Evolutionary conservation across 2,888 invertebrate genomes (phyloP), one percentile per base, ranked within the genome.

Genomic region (Cheilosia grossa): DNA sequence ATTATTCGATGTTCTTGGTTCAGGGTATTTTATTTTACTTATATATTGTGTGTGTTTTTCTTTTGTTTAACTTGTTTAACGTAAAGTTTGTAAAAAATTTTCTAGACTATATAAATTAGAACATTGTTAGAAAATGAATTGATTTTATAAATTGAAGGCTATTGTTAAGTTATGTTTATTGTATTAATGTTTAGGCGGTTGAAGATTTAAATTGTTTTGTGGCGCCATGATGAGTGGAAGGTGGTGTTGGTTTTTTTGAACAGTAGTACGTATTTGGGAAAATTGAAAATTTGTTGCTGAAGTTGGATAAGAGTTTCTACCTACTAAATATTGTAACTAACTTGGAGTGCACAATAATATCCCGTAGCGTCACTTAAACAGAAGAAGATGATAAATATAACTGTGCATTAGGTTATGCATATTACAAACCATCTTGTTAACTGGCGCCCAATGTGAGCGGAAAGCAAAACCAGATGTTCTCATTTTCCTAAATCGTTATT

Each of bases 1-100:
- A 72, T 51, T 72, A 72, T 85, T 85, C 85, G 85, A 85, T 85
- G 85, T 85, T 85, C 81, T 75, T 83, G 79, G 83, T 83, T 83
- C 78, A 78, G 82, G 78, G 78, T 73, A 78, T 77, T 82, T 37
- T 70, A 44, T 83, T 83, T 30, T 30, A 30, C 1, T 30, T 40
- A 70, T 75, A 54, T 53, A 67, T 85, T 74, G 30, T 81, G 37
- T 78, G 30, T 30, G 7, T 21, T 78, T 72, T 63, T 40, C 77
- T 74, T 73, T 66, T 51, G 19, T 83, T 63, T 82, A 73, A 86
- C 63, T 63, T 69, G 63, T 51, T 80, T 80, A 40, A 73, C 59
- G 74, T 83, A 74, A 82, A 37, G 24, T 81, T 70, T 53, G 56
- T 21, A 49, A 40, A 33, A 66, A 64, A 21, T 66, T 75, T 9